Percentiles rank a stretch among this genome's conserved stretches.
phyloP scores from a whole-genome alignment of 2,113 vertebrate genomes.

The Eubucco bourcierii region DNA sequence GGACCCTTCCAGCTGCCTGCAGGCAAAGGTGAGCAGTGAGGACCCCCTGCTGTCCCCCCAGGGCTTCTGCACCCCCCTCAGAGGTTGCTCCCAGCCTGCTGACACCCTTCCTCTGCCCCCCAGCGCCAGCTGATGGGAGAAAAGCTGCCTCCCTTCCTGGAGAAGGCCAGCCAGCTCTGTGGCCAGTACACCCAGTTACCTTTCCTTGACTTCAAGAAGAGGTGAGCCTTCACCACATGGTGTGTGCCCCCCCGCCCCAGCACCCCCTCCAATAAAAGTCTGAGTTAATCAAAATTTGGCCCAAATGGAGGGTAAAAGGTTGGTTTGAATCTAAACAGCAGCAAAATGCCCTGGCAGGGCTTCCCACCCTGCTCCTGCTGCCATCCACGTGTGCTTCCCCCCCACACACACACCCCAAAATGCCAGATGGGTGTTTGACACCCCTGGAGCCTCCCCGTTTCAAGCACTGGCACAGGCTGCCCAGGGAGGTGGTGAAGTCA shows the following conservation, averaged over 20 bases:
- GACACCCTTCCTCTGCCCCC: background rate
- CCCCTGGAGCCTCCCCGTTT: accelerated
- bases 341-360: background rate
- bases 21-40: slow-evolving; percentile 23
- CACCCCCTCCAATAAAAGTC: no score
- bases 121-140: slow-evolving; percentile 41
- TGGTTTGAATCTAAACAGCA: background rate
- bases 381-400: accelerated
- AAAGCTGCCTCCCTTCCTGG: slow-evolving; percentile 48
- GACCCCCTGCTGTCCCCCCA: accelerated
- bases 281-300: accelerated
- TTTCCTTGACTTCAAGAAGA: slow-evolving; percentile 75
- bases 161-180: slow-evolving; percentile 62
- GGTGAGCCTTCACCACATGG: slow-evolving; percentile 29
- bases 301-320: accelerated
- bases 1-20: slow-evolving; percentile 42
- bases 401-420: background rate
- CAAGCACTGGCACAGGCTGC: no score
- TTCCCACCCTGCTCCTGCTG: background rate
- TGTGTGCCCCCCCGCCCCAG: no score
- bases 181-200: slow-evolving; percentile 52
- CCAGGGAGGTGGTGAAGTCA: no score
- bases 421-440: accelerated
- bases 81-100: background rate
- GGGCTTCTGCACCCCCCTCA: no score